phyloP scores from a whole-genome alignment of 2,113 vertebrate species.

The Fregetta grallaria region DNA sequence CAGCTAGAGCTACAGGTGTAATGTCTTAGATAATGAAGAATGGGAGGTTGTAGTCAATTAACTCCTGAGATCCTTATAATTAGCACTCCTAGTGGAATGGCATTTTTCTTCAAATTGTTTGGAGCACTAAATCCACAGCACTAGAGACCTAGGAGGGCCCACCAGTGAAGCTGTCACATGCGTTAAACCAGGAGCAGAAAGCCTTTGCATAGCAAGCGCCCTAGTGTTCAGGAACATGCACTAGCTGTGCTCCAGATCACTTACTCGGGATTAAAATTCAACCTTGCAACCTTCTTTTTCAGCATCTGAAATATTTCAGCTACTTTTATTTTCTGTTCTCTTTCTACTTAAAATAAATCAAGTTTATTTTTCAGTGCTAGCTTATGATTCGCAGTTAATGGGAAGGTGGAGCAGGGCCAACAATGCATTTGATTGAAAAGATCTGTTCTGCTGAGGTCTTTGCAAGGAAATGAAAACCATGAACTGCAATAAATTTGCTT shows the following conservation, averaged over 20 bases:
- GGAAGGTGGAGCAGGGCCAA: constrained; percentile 10
- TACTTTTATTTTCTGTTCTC: constrained; percentile 3
- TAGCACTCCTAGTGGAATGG: not conserved
- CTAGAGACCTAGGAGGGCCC: constrained; percentile 27
- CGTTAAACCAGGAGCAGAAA: constrained; percentile 12
- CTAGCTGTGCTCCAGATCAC: not conserved
- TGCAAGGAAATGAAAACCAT: constrained; percentile 8
- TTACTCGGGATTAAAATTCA: constrained; percentile 24
- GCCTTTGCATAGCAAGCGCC: constrained; percentile 20
- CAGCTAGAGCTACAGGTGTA: not conserved
- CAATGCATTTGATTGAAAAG: not conserved
- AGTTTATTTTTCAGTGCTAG: not conserved
- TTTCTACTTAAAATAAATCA: constrained; percentile 4
- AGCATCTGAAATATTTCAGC: not conserved
- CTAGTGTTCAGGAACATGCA: not conserved
- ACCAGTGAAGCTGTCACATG: not conserved
- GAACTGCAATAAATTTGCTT: constrained; percentile 5
- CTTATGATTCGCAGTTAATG: not conserved
- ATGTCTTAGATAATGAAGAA: not conserved
- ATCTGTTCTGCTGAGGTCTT: not conserved
- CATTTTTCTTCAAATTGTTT: constrained; percentile 7
- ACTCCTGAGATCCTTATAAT: not conserved
- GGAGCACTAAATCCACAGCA: constrained; percentile 3
- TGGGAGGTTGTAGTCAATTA: constrained; percentile 4
- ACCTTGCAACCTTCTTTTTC: not conserved